These are phyloP conservation scores for Cichlasoma orientale DNA, from an alignment of 2,797 vertebrate species.

Conservation along the genomic window DNA sequence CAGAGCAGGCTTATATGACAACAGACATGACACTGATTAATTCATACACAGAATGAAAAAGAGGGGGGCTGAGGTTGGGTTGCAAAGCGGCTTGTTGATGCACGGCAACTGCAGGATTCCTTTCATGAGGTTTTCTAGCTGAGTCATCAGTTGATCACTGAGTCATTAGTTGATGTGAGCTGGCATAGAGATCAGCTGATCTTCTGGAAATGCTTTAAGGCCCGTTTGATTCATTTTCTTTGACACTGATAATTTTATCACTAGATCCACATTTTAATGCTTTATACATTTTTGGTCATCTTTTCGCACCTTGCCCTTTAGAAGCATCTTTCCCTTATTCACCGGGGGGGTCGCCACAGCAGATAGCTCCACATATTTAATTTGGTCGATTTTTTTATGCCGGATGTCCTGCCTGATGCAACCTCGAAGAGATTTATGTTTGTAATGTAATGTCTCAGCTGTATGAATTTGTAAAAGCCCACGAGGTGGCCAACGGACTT, in stretches of 20 bases:
- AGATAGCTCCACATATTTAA: background rate
- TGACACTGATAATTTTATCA: background rate
- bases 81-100: background rate
- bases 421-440: background rate
- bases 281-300: background rate
- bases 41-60: background rate
- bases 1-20: fast-evolving
- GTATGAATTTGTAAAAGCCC: background rate
- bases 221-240: background rate
- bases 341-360: background rate
- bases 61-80: background rate
- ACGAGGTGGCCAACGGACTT: background rate
- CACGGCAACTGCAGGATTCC: background rate
- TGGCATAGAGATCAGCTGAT: background rate
- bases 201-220: background rate
- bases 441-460: background rate
- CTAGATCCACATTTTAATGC: background rate
- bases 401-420: background rate
- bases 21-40: too few relatives aligned
- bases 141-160: background rate
- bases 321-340: background rate
- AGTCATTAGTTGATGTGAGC: background rate
- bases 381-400: background rate
- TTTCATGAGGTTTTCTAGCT: background rate
- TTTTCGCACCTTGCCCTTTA: background rate